These are phyloP conservation scores for Orycteropus afer DNA, from an alignment of 2,113 vertebrate genomes.

Conservation along the genomic window DNA sequence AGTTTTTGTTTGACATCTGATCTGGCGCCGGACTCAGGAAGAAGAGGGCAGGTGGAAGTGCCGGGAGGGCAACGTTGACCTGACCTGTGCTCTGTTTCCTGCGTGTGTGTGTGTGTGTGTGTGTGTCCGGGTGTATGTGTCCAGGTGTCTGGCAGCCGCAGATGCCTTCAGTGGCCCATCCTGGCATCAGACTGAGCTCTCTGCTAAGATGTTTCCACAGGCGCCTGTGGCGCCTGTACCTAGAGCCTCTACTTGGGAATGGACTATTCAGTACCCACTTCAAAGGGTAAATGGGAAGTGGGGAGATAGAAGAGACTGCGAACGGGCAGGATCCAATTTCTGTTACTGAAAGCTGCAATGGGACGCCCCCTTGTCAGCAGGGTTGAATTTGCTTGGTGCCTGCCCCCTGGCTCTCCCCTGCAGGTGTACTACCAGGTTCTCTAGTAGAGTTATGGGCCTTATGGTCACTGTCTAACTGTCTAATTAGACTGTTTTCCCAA, in stretches of 20 bases:
- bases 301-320: not conserved
- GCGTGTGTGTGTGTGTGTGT: not conserved
- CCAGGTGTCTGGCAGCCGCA: constrained; percentile 59
- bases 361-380: not conserved
- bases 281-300: constrained; percentile 60
- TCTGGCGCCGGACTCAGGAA: constrained; percentile 56
- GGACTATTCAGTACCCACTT: constrained; percentile 41
- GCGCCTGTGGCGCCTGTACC: constrained; percentile 46
- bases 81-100: constrained; percentile 29
- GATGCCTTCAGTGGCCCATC: constrained; percentile 62
- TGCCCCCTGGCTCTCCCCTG: constrained; percentile 22
- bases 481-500: not conserved
- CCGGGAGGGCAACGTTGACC: constrained; percentile 46
- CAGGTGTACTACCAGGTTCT: not conserved
- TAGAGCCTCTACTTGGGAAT: constrained; percentile 62
- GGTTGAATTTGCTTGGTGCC: constrained; percentile 38
- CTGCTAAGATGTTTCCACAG: constrained; percentile 64
- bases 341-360: constrained; percentile 47
- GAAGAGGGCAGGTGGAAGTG: constrained; percentile 76
- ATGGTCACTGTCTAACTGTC: not conserved
- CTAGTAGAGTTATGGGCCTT: not conserved
- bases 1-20: constrained; percentile 79
- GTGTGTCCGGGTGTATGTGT: not conserved
- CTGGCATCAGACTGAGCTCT: constrained; percentile 70
- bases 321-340: not conserved